phyloP scores from a whole-genome alignment of 2,113 vertebrate genomes.

The Thomomys bottae region DNA sequence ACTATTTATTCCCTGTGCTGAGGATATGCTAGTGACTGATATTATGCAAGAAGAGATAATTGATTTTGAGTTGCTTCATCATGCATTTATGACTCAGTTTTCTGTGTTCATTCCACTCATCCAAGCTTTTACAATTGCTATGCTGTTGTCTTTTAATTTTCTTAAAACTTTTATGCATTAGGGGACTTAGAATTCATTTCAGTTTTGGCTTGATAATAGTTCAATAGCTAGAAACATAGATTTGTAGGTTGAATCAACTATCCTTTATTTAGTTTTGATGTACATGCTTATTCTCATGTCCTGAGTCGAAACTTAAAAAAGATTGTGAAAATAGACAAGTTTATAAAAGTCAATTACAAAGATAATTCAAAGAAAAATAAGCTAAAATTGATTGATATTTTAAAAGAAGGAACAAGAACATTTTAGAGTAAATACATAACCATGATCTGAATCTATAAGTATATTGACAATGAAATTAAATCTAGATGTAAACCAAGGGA shows the following conservation, averaged over 20 bases:
- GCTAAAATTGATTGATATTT: not conserved
- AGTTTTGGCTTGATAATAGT: not conserved
- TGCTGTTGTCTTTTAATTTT: not conserved
- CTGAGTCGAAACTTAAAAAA: not conserved
- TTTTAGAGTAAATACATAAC: not conserved
- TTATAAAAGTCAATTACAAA: not conserved
- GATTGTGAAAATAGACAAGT: not conserved
- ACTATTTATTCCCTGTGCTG: not conserved
- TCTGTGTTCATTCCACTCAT: not conserved
- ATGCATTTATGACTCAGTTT: not conserved
- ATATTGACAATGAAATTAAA: slow-evolving; percentile 1
- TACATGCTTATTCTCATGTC: not conserved
- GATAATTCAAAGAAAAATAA: slow-evolving; percentile 19
- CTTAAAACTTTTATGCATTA: not conserved
- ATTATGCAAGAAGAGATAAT: not conserved
- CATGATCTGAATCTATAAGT: not conserved
- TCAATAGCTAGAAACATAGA: not conserved
- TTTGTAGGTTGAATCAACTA: not conserved
- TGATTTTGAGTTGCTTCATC: not conserved
- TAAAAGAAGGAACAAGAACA: not conserved
- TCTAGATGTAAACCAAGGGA: not conserved
- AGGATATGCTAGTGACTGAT: not conserved
- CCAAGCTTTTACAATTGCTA: not conserved
- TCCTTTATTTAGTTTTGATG: not conserved
- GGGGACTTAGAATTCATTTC: not conserved